These are phyloP conservation scores for Buceros bicornis DNA, from an alignment of 2,797 vertebrate species.

Conservation along the genomic window DNA sequence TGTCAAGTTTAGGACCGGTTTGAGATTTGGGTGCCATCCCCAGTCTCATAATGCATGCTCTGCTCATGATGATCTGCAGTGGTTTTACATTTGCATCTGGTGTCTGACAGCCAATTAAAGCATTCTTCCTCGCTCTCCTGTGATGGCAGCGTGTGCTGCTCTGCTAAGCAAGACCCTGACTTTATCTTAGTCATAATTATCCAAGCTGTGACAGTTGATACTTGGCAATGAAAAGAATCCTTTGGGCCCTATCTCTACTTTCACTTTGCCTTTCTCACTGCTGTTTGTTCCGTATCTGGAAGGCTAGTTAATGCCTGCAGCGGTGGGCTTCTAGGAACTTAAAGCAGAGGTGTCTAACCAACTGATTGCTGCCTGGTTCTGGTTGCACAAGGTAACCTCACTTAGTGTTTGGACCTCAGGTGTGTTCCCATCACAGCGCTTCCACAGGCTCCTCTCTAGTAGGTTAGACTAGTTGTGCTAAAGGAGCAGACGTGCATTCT, in stretches of 20 bases:
- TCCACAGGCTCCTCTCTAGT: background rate
- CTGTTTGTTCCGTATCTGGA: background rate
- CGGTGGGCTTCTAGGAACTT: background rate
- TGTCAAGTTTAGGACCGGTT: background rate
- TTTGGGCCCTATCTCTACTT: background rate
- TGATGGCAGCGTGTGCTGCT: background rate
- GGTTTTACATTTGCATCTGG: background rate
- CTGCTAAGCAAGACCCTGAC: background rate
- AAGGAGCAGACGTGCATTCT: background rate
- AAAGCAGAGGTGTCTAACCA: background rate
- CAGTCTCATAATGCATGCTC: background rate
- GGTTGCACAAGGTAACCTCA: background rate
- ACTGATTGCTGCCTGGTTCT: background rate
- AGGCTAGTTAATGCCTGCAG: background rate
- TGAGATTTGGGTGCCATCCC: background rate
- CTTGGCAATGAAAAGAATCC: background rate
- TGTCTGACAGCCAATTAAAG: background rate
- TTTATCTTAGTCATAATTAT: background rate
- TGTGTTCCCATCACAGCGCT: background rate
- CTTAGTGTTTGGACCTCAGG: background rate
- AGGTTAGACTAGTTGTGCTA: background rate
- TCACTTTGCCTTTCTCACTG: background rate
- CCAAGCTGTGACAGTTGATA: background rate
- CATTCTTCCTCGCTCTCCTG: background rate
- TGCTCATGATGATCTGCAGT: background rate